Conservation (phyloP, 2,888 invertebrate genomes). For the Taphrorychus bicolor region DNA sequence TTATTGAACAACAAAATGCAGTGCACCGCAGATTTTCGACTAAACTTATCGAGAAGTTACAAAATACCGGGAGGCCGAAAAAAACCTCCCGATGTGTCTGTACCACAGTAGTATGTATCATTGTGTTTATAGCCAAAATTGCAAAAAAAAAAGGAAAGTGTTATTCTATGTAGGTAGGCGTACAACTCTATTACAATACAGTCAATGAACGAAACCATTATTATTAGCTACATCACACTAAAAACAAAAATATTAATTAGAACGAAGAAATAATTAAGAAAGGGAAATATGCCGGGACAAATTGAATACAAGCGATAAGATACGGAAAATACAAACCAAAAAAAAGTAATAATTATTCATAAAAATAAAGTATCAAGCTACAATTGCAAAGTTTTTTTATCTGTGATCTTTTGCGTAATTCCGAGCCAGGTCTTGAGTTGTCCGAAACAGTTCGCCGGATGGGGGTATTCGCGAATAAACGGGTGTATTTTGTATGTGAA, state of each 20-base stretch:
- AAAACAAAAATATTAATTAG: conserved; percentile 34
- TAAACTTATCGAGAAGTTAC: conserved; percentile 47
- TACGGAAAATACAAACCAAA: conserved; percentile 46
- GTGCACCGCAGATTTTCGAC: conserved; percentile 45
- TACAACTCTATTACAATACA: conserved; percentile 50
- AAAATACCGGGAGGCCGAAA: conserved; percentile 45
- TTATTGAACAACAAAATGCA: conserved; percentile 54
- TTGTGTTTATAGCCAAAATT: conserved; percentile 36
- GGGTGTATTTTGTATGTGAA: conserved; percentile 40
- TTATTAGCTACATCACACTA: conserved; percentile 59
- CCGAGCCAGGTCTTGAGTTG: conserved; percentile 30
- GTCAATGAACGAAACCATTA: conserved; percentile 48
- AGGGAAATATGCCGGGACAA: not conserved
- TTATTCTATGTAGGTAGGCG: conserved; percentile 51
- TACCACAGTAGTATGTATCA: conserved; percentile 38
- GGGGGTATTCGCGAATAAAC: conserved; percentile 22
- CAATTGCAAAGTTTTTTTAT: conserved; percentile 57
- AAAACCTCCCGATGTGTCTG: conserved; percentile 32
- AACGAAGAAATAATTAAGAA: not conserved
- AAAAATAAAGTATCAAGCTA: conserved; percentile 42
- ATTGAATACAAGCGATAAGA: conserved; percentile 49
- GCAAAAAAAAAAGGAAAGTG: conserved; percentile 48
- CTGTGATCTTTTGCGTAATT: conserved; percentile 52
- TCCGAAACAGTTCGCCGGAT: conserved; percentile 20
- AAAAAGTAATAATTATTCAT: conserved; percentile 42